phyloP scores from a whole-genome alignment of 2,113 vertebrate species.

The Etheostoma spectabile region DNA sequence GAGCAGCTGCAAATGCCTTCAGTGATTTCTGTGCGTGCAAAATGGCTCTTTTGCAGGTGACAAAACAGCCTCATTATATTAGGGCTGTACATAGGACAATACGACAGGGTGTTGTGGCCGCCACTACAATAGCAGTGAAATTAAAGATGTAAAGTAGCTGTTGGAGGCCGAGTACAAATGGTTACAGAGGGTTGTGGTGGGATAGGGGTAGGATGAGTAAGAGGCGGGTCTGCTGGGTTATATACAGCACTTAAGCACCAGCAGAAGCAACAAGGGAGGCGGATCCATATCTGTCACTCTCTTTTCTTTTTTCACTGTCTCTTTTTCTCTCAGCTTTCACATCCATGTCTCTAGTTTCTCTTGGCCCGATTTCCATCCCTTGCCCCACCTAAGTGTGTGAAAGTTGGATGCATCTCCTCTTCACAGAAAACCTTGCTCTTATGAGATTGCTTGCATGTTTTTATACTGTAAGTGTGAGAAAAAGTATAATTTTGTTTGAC shows the following conservation, averaged over 20 bases:
- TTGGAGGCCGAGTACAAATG: conserved; percentile 45
- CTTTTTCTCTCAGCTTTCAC: conserved; percentile 47
- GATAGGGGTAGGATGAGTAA: not conserved
- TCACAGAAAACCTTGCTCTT: conserved; percentile 4
- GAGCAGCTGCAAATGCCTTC: conserved; percentile 62
- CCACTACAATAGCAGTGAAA: conserved; percentile 73
- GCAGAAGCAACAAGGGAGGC: conserved; percentile 51
- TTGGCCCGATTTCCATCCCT: conserved; percentile 64
- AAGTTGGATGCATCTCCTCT: conserved; percentile 37
- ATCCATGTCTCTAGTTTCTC: conserved; percentile 75
- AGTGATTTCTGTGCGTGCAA: conserved; percentile 60
- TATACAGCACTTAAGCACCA: conserved; percentile 3
- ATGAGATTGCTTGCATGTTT: not conserved
- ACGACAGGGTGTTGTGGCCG: conserved; percentile 62
- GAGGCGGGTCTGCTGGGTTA: conserved; percentile 17
- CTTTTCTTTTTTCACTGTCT: conserved; percentile 46
- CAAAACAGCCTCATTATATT: conserved; percentile 67
- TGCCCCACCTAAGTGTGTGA: conserved; percentile 69
- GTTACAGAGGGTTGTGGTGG: conserved; percentile 30
- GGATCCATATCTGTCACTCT: conserved; percentile 57
- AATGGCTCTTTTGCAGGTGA: conserved; percentile 55
- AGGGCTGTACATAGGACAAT: conserved; percentile 63
- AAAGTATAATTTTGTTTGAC: not conserved
- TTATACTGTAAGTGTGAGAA: not conserved
- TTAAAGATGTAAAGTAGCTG: conserved; percentile 69